phyloP scores from a whole-genome alignment of 2,888 invertebrate species.

The Camponotus fellah region DNA sequence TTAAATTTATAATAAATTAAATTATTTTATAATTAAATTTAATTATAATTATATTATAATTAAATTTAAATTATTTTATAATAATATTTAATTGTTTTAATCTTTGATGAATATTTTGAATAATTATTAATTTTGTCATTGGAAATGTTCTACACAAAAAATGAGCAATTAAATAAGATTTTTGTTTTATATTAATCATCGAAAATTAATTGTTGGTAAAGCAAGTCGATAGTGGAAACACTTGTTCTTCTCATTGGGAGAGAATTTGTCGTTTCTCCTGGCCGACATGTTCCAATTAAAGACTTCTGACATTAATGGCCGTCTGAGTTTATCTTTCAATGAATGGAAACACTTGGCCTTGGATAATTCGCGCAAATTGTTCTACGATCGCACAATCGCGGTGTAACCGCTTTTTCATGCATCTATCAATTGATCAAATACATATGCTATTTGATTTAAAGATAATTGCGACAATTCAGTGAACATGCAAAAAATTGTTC shows the following conservation, averaged over 20 bases:
- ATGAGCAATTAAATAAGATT: not conserved
- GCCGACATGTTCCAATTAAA: constrained; percentile 65
- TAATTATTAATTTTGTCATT: not conserved
- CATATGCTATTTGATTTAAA: not conserved
- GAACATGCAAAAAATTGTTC: not conserved
- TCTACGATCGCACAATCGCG: not conserved
- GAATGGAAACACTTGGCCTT: constrained; percentile 63
- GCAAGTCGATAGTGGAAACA: not conserved
- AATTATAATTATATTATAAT: too few species aligned
- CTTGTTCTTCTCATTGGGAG: not conserved
- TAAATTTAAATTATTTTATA: not conserved
- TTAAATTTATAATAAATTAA: not conserved
- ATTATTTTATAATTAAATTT: too few species aligned
- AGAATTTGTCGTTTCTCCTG: constrained; percentile 50
- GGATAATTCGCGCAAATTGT: constrained; percentile 50
- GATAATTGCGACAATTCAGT: not conserved
- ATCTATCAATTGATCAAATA: not conserved
- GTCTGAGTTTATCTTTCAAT: constrained; percentile 59
- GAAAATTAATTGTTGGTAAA: not conserved
- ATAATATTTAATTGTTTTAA: not conserved
- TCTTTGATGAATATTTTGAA: not conserved
- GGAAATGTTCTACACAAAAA: not conserved
- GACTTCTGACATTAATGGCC: constrained; percentile 55
- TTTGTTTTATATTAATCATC: not conserved
- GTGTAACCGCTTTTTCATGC: constrained; percentile 8